Percentiles rank a stretch among this genome's conserved stretches.
phyloP scores from a whole-genome alignment of 2,113 vertebrate species.

The Plecotus auritus region DNA sequence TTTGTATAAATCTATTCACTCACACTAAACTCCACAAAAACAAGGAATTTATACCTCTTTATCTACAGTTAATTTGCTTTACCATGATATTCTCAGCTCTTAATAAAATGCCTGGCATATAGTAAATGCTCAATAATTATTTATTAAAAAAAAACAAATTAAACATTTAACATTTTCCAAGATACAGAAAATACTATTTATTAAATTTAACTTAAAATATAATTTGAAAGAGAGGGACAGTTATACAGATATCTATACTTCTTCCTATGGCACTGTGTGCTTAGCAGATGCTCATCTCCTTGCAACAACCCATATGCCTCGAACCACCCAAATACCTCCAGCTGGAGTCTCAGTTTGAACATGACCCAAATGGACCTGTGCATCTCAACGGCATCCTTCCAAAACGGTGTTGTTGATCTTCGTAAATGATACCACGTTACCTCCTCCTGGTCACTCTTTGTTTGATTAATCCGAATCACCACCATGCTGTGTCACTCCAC shows the following conservation, averaged over 20 bases:
- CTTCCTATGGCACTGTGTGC: background rate
- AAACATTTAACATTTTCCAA: background rate
- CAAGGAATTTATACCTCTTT: background rate
- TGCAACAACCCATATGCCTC: background rate
- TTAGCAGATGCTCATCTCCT: background rate
- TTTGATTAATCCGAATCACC: background rate
- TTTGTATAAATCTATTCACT: background rate
- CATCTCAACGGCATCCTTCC: background rate
- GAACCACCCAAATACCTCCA: background rate
- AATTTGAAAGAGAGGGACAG: background rate
- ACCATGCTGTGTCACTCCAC: background rate
- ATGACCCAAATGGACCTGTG: too few relatives aligned
- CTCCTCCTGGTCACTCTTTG: background rate
- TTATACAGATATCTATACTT: background rate
- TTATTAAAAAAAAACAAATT: background rate
- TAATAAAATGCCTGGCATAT: background rate
- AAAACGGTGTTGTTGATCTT: background rate
- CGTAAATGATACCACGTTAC: rapidly evolving
- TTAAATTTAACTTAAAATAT: background rate
- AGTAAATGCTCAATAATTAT: background rate
- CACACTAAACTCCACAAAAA: background rate
- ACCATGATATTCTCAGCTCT: background rate
- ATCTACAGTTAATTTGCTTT: background rate
- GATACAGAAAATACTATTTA: background rate
- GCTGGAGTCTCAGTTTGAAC: background rate